phyloP scores from a whole-genome alignment of 2,888 invertebrate genomes.

The Dicranocentrus wangi region DNA sequence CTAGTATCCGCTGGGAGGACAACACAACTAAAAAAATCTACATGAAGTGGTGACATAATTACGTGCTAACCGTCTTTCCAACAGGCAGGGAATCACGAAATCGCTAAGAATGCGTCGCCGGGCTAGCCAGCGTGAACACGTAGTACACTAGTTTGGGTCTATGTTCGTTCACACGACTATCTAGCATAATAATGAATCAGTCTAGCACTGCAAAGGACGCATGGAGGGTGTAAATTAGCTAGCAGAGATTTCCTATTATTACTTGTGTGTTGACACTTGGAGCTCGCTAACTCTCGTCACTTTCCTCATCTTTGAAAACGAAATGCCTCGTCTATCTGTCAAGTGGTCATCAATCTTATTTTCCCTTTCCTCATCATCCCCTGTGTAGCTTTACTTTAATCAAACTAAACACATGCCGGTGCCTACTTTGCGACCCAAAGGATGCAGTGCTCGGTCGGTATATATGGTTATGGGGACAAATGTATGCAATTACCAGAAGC shows the following conservation, averaged over 20 bases:
- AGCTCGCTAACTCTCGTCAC: conserved; percentile 29
- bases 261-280: conserved; percentile 21
- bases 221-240: background rate
- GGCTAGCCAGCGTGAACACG: background rate
- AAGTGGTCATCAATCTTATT: conserved; percentile 66
- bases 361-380: conserved; percentile 59
- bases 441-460: too few species aligned
- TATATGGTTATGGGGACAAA: too few species aligned
- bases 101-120: background rate
- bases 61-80: background rate
- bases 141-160: background rate
- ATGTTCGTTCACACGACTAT: background rate
- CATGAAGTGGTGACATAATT: conserved; percentile 14
- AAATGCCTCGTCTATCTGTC: conserved; percentile 36
- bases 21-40: background rate
- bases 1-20: background rate
- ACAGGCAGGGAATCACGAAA: background rate
- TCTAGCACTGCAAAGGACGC: background rate
- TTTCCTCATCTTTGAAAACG: conserved; percentile 39
- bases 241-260: conserved; percentile 1
- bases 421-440: too few species aligned
- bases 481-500: too few species aligned
- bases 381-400: background rate
- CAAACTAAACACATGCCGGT: conserved; percentile 15
- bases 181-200: background rate